Evolutionary conservation across 2,888 invertebrate species (phyloP), one percentile per base, ranked within the genome.

Genomic region (Arenicola marina): DNA sequence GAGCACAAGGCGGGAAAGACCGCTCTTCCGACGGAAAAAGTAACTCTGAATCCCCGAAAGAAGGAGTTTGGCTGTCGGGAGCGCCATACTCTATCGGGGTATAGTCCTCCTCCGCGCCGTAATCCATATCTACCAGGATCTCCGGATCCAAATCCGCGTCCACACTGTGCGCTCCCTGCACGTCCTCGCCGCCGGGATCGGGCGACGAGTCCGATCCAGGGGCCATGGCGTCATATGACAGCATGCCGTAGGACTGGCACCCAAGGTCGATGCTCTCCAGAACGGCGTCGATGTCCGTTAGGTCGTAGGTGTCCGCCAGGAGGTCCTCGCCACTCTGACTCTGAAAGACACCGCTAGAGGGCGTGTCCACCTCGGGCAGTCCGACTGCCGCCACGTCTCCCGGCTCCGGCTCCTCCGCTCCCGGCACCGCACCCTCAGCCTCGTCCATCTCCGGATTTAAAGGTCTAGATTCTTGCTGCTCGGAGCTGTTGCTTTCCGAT

Each of bases 211-310:
- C 7, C 48, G 7, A 7, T 7, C 7, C 18, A 15, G 38, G 38
- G 11, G 18, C 11, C 26, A 24, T 48, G 18, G 7, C 48, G n/a
- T 24, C 24, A 7, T 48, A 11, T n/a, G 7, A n/a, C 15, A 11
- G 7, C n/a, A 48, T 24, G 7, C 24, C 48, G 24, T 11, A 7
- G 24, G 11, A n/a, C 7, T 4, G 7, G 11, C 4, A 4, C 18
- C 21, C 21, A n/a, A 28, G 4, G 15, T 15, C 34, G 18, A 56
- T 21, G 4, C n/a, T 38, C 59, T 59, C 58, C 53, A 64, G 34
- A n/a, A 61, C 61, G 0, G 53, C 43, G 26, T 64, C 64, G 45
- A 64, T 64, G 43, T 64, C 64, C 4, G n/a, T 32, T 3, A 64
- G 44, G 46, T 64, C 64, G 51, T 64, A 64, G 38, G 18, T n/a